Percentiles rank a stretch among this genome's conserved stretches.
Conservation (phyloP, 2,888 invertebrate species). For the Maniola hyperantus region DNA sequence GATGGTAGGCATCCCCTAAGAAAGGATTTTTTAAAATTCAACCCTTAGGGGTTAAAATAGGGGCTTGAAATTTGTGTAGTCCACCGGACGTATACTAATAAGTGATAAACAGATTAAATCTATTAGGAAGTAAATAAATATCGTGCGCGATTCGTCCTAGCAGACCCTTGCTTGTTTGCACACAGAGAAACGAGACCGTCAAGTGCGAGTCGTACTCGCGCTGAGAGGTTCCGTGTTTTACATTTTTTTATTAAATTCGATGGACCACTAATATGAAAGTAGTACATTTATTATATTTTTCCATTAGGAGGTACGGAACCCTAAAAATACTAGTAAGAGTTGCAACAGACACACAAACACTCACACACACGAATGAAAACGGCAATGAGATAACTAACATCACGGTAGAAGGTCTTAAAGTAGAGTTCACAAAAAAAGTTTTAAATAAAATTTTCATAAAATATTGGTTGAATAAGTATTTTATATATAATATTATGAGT, state of each 20-base stretch:
- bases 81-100: too few species aligned
- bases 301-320: background rate
- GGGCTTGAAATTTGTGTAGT: too few species aligned
- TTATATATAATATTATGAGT: background rate
- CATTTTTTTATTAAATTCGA: too few species aligned
- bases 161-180: slow-evolving; percentile 60
- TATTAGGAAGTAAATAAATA: slow-evolving; percentile 64
- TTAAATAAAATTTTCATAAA: background rate
- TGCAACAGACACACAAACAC: slow-evolving; percentile 39
- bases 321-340: slow-evolving; percentile 28
- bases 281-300: background rate
- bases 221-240: background rate
- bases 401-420: slow-evolving; percentile 75
- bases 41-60: too few species aligned
- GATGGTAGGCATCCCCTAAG: too few species aligned
- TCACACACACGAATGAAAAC: slow-evolving; percentile 48
- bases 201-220: background rate
- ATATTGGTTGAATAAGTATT: background rate
- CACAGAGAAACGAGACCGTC: slow-evolving; percentile 36
- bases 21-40: too few species aligned
- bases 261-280: too few species aligned
- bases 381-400: slow-evolving; percentile 79
- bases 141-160: slow-evolving; percentile 73
- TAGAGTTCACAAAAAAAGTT: slow-evolving; percentile 58
- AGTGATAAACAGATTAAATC: slow-evolving; percentile 66